Base-by-base conservation (phyloP, 2,888 invertebrate genomes). In the Chouioia cunea region DNA sequence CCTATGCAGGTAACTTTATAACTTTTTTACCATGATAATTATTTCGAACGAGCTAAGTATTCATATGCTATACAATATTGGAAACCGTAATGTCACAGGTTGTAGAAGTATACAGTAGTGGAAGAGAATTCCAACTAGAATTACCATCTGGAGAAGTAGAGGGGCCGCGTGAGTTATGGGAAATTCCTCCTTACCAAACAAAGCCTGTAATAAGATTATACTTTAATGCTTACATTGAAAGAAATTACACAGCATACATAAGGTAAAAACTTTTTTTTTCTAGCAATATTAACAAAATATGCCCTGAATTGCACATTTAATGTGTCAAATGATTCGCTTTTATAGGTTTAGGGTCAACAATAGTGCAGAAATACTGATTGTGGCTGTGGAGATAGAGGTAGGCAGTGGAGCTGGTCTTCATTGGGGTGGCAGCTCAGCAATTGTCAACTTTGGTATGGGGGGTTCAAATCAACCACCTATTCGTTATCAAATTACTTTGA, bases 81-180 rank as follows among this genome's bases (percentile, higher is more conserved):
- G 10, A 1, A 36, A 36, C 12, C 10, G 36, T 2, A 36, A 12
- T 23, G 0, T 6, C 2, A n/a, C 71, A 92, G 91, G 91, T 94
- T 82, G 87, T 90, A 73, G 93, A 94, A 88, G 91, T 94, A 77
- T 93, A 93, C 86, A 93, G 93, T 82, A 96, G 96, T 84, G 97
- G 96, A 71, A 93, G 94, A 60, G 94, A 96, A 82, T 93, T 98
- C 86, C 93, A 93, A 86, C 88, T 98, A 78, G 95, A 96, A 86
- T 86, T 96, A 82, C 96, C 97, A 70, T 89, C 87, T 71, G 93
- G 93, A 63, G 92, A 92, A 74, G 88, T 89, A 71, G 93, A 93
- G 82, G 96, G 94, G 65, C 91, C 94, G 62, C 92, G 92, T 81
- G 91, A 91, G 79, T 87, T 95, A 79, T 97, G 97, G 97, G 91